Evolutionary conservation across 2,113 vertebrate species (phyloP), one percentile per base, ranked within the genome.

Genomic region (Scartelaos histophorus): DNA sequence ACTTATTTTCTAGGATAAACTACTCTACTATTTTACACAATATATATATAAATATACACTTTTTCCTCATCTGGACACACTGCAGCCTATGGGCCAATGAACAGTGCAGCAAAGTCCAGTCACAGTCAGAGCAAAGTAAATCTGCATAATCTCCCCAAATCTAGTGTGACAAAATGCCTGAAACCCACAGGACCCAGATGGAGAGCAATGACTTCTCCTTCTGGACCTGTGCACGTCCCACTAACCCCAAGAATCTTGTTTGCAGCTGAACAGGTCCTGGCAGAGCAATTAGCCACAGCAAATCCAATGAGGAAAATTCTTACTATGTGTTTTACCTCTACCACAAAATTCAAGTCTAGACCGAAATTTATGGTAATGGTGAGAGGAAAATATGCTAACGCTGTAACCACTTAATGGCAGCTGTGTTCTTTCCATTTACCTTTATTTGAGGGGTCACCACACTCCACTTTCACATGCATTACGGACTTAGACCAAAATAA

Each of bases 221-320:
- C 79, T 89, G 82, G 78, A 25, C 57, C 34, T 85, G 84, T 77
- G 83, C 61, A 75, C 78, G 65, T 69, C 70, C 82, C 81, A 71
- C 68, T 80, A 79, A 85, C 70, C 76, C 78, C 70, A 67, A 75
- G 76, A 75, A 80, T 83, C 64, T 66, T 3, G 77, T 85, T 82
- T 78, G 70, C 73, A 79, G 80, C 67, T 81, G 9, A 67, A 77
- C 19, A 51, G 43, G 49, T 76, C 65, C 86, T 93, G 89, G 79
- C 73, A 72, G 77, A 90, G 83, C 84, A 88, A 90, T 93, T 91
- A 88, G 70, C 75, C 69, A 70, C 12, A 9, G 86, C 73, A 83
- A 70, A 91, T 82, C 77, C 84, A 88, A 88, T 75, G 75, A 19
- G 57, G 22, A 60, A 60, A 29, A 60, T 25, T 60, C 57, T 60